These are phyloP conservation scores for Turritopsis dohrnii DNA, from an alignment of 30 jellyfish, hydroid and myxozoan genomes.

Conservation along the genomic window DNA sequence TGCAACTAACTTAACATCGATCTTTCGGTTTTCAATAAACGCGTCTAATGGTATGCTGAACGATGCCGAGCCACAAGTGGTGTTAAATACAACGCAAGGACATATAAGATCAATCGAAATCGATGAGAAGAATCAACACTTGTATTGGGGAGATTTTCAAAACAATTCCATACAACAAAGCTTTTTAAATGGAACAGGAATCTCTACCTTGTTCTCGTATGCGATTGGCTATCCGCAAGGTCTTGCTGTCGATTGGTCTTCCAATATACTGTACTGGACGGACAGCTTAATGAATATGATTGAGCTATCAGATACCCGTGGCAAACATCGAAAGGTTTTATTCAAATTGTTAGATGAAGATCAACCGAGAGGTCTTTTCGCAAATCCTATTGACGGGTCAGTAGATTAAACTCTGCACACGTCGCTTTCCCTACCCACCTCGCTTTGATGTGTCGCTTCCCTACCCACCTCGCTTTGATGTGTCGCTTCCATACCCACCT, in stretches of 20 bases:
- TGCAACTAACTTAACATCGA: neutral
- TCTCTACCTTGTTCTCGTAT: slow-evolving; percentile 32
- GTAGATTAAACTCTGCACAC: neutral
- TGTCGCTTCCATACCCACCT: neutral
- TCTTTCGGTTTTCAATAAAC: slow-evolving; percentile 13
- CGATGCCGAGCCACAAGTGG: neutral
- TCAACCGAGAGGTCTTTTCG: slow-evolving; percentile 83
- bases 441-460: neutral
- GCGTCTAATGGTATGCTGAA: neutral
- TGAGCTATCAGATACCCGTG: slow-evolving; percentile 64
- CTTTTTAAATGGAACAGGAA: slow-evolving; percentile 7
- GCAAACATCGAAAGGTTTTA: slow-evolving; percentile 48
- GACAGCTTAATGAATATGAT: slow-evolving; percentile 82
- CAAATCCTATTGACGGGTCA: slow-evolving; percentile 77
- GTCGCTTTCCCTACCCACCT: neutral
- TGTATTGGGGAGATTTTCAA: slow-evolving; percentile 31
- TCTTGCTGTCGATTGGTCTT: slow-evolving; percentile 83
- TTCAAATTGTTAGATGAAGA: slow-evolving; percentile 29
- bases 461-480: neutral
- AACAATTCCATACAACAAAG: slow-evolving; percentile 10
- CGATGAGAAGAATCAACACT: slow-evolving; percentile 3
- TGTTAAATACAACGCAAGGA: neutral
- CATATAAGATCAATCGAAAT: slow-evolving; percentile 31
- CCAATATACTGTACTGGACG: slow-evolving; percentile 84
- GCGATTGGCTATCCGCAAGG: slow-evolving; percentile 75